phyloP scores from a whole-genome alignment of 1,140 invertebrate species.

The Galendromus occidentalis region DNA sequence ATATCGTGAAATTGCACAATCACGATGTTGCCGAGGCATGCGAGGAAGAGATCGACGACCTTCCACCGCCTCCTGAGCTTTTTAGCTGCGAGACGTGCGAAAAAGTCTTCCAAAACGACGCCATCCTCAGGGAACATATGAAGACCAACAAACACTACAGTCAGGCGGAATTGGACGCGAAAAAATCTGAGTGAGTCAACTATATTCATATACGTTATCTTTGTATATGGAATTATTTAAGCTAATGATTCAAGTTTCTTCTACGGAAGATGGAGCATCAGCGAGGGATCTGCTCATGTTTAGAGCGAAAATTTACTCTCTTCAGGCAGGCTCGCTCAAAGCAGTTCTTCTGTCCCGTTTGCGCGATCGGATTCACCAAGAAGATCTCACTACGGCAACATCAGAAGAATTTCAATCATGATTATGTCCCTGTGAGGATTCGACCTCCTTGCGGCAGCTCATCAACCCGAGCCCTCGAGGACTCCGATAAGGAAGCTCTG shows the following conservation, averaged over 20 bases:
- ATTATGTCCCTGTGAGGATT: not conserved
- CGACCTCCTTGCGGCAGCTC: not conserved
- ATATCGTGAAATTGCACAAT: conserved; percentile 1
- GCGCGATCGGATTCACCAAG: not conserved
- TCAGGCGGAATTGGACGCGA: not conserved
- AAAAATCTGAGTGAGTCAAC: not conserved
- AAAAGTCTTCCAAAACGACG: not conserved
- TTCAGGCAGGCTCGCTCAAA: not conserved
- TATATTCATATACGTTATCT: no score
- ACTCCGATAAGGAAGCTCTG: no score
- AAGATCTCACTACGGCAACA: conserved; percentile 1
- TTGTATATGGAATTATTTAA: no score
- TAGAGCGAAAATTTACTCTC: not conserved
- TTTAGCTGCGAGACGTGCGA: not conserved
- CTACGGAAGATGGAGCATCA: no score
- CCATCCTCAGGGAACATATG: not conserved
- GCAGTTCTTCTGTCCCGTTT: conserved; percentile 4
- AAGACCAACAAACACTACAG: conserved; percentile 8
- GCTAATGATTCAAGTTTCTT: no score
- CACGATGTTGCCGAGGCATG: not conserved
- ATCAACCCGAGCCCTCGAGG: not conserved
- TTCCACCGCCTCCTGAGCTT: not conserved
- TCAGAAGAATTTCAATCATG: conserved; percentile 9
- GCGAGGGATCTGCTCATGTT: no score
- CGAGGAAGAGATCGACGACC: not conserved